Base-by-base conservation (phyloP, 2,888 invertebrate species). In the Philopedon plagiatum region DNA sequence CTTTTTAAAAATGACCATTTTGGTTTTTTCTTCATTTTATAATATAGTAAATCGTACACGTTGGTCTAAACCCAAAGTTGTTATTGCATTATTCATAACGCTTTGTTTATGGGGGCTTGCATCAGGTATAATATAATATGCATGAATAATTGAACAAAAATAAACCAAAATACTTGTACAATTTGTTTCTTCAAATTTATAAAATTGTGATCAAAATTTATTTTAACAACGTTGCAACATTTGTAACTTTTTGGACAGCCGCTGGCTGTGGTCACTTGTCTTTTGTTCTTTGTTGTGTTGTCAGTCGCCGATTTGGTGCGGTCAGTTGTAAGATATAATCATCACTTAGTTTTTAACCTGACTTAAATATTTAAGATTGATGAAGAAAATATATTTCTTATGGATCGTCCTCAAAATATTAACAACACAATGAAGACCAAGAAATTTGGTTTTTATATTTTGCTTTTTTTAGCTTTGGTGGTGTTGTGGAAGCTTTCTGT, bases 401-500 rank as follows among this genome's bases (percentile, higher is more conserved):
- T 80, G 80, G 81, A 81, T 71, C 75, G 77, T 29, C 26, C 77
- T 60, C 68, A 66, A 51, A 75, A 64, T 39, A 70, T 74, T 44
- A 78, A 80, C 39, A 80, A 79, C 76, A 76, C 75, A 67, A 76
- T 81, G 68, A 80, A 79, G 62, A 68, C 78, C 13, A 74, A 63
- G 64, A 76, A 71, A 49, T 76, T 80, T 64, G 68, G 76, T 32
- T 64, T 81, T 61, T 83, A 80, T 75, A 80, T 83, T 57, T 67
- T 81, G 19, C 74, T 78, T 34, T 69, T 82, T 39, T 76, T 80
- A n/a, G 73, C 78, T 41, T 49, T 83, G 23, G 73, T 83, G 46
- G 79, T 83, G 46, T 77, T 84, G 51, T 81, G 79, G 79, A 81
- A 80, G 70, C 73, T 80, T 9, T 74, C 71, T 34, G 74, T 76